Percentiles rank a stretch among this genome's conserved stretches.
Conservation (phyloP, 2,113 vertebrate species). For the Ailuropoda melanoleuca region DNA sequence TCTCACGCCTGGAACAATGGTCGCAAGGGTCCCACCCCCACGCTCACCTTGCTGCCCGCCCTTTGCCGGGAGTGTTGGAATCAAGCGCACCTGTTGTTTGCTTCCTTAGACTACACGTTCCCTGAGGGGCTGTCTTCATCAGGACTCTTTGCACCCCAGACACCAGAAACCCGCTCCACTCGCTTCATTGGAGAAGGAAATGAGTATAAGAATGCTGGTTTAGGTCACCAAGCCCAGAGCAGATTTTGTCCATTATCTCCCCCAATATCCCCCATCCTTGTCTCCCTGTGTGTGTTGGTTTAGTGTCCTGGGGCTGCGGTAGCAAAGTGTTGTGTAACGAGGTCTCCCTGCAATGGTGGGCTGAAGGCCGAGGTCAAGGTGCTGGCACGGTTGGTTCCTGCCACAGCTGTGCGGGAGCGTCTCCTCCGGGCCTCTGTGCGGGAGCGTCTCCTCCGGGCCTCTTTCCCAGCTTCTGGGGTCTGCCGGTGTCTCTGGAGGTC, state of each 20-base stretch:
- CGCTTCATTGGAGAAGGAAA: not conserved
- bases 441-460: accelerated
- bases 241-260: accelerated
- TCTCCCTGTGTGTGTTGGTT: too few relatives aligned
- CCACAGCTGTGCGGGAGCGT: accelerated
- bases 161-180: accelerated
- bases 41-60: accelerated
- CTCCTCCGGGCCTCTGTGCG: accelerated
- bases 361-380: not conserved
- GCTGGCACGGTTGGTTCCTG: not conserved
- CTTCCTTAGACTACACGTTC: not conserved
- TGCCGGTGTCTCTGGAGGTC: not conserved
- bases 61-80: accelerated
- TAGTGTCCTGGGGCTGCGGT: not conserved
- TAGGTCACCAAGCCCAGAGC: accelerated
- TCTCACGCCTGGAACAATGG: accelerated
- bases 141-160: not conserved
- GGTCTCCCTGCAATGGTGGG: not conserved
- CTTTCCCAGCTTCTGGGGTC: accelerated
- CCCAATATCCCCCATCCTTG: accelerated
- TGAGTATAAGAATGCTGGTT: not conserved
- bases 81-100: accelerated
- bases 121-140: accelerated
- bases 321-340: too few relatives aligned
- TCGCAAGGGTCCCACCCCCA: accelerated